A percentile compares a stretch with the other conserved stretches of the same genome.
phyloP scores from a whole-genome alignment of 1,140 invertebrate genomes.

The Archegozetes longisetosus region DNA sequence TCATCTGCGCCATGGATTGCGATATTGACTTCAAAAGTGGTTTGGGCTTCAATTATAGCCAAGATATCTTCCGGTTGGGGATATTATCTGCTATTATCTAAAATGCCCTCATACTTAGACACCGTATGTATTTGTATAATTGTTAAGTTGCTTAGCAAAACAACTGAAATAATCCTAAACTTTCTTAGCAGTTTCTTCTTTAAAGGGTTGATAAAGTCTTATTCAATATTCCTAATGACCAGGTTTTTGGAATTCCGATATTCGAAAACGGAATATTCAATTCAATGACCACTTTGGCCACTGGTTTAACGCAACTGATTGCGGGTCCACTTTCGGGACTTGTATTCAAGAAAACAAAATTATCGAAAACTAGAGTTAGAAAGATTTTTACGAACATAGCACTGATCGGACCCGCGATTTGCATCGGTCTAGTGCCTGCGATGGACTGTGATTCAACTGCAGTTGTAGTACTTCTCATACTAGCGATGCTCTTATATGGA shows the following conservation, averaged over 20 bases:
- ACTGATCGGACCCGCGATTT: slow-evolving; percentile 16
- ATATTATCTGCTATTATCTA: slow-evolving; percentile 82
- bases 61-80: slow-evolving; percentile 82
- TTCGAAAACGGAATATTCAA: slow-evolving; percentile 18
- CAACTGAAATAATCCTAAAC: no score
- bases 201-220: not conserved
- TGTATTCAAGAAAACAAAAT: slow-evolving; percentile 1
- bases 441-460: slow-evolving; percentile 16
- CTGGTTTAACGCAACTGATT: slow-evolving; percentile 7
- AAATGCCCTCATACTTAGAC: slow-evolving; percentile 41
- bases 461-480: slow-evolving; percentile 17
- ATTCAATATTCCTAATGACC: slow-evolving; percentile 17
- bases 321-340: slow-evolving; percentile 12
- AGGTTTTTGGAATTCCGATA: slow-evolving; percentile 14
- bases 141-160: no score
- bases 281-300: slow-evolving; percentile 13
- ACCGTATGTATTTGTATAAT: slow-evolving; percentile 36
- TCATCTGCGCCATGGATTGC: slow-evolving; percentile 47
- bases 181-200: not conserved
- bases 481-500: slow-evolving; percentile 18
- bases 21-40: slow-evolving; percentile 59
- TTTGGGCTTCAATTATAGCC: slow-evolving; percentile 79
- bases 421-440: slow-evolving; percentile 18
- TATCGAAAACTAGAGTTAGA: slow-evolving; percentile 11
- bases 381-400: slow-evolving; percentile 16